A percentile compares a stretch with the other conserved stretches of the same genome.
phyloP scores from a whole-genome alignment of 2,888 invertebrate species.

The Danaus chrysippus region DNA sequence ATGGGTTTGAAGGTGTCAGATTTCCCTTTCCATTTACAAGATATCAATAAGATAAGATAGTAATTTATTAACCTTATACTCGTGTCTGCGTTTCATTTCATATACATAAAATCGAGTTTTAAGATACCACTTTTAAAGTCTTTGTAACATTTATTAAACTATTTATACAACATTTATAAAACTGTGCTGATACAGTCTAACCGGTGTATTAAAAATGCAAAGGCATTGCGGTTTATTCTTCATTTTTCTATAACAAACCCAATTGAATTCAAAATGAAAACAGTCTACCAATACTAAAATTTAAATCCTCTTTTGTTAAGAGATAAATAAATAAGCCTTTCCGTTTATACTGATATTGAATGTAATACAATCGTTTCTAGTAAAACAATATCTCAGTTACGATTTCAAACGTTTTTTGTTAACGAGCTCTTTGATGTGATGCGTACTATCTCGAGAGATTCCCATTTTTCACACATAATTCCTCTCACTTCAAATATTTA shows the following conservation, averaged over 20 bases:
- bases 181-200: too few relatives aligned
- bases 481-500: slow-evolving; percentile 13
- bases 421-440: slow-evolving; percentile 27
- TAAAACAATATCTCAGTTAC: slow-evolving; percentile 10
- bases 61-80: slow-evolving; percentile 21
- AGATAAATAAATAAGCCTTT: neutral
- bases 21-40: slow-evolving; percentile 24
- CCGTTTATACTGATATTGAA: neutral
- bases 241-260: too few relatives aligned
- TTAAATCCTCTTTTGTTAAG: too few relatives aligned
- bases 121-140: neutral
- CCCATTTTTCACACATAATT: slow-evolving; percentile 28
- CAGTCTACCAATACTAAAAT: too few relatives aligned
- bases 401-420: slow-evolving; percentile 18
- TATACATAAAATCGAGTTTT: neutral
- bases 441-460: slow-evolving; percentile 20
- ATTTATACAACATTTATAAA: too few relatives aligned
- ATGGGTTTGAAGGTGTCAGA: slow-evolving; percentile 21
- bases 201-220: too few relatives aligned
- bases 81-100: neutral
- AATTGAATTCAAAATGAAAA: too few relatives aligned
- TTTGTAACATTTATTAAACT: too few relatives aligned
- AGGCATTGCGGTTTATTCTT: too few relatives aligned
- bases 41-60: slow-evolving; percentile 24
- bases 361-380: slow-evolving; percentile 16